Conservation (phyloP, 2,888 invertebrate genomes). For the Noctua comes region DNA sequence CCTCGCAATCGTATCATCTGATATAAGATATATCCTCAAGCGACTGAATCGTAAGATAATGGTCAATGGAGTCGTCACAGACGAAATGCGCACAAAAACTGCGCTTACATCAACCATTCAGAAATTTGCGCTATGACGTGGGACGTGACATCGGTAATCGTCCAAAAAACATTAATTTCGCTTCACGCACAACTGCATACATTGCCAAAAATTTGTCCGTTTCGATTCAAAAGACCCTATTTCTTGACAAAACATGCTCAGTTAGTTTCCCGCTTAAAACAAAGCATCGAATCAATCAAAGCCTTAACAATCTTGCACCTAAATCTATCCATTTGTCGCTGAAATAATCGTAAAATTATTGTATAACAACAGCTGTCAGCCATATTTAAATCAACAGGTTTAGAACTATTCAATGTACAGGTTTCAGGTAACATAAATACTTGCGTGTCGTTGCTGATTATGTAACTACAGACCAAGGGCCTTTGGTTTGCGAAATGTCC, state of each 20-base stretch:
- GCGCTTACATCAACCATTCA: neutral
- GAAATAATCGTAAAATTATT: slow-evolving; percentile 38
- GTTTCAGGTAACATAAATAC: slow-evolving; percentile 60
- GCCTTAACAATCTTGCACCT: neutral
- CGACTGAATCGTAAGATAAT: neutral
- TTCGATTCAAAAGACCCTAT: neutral
- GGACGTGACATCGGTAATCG: slow-evolving; percentile 2
- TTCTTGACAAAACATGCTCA: neutral
- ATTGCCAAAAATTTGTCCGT: neutral
- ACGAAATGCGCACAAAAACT: neutral
- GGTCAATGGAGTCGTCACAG: neutral
- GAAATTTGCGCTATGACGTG: neutral
- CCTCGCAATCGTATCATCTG: neutral
- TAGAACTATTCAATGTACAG: slow-evolving; percentile 46
- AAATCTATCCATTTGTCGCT: slow-evolving; percentile 37
- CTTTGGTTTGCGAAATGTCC: slow-evolving; percentile 47
- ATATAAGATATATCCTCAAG: neutral
- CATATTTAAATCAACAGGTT: slow-evolving; percentile 46
- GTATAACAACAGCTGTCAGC: slow-evolving; percentile 30
- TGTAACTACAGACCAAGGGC: slow-evolving; percentile 50
- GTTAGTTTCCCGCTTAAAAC: neutral
- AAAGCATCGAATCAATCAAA: slow-evolving; percentile 10
- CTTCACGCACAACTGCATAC: neutral
- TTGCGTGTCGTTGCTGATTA: slow-evolving; percentile 51
- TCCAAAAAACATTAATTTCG: neutral